Evolutionary conservation across 2,797 vertebrate genomes (phyloP).

Genomic region (Pangasius djambal): DNA sequence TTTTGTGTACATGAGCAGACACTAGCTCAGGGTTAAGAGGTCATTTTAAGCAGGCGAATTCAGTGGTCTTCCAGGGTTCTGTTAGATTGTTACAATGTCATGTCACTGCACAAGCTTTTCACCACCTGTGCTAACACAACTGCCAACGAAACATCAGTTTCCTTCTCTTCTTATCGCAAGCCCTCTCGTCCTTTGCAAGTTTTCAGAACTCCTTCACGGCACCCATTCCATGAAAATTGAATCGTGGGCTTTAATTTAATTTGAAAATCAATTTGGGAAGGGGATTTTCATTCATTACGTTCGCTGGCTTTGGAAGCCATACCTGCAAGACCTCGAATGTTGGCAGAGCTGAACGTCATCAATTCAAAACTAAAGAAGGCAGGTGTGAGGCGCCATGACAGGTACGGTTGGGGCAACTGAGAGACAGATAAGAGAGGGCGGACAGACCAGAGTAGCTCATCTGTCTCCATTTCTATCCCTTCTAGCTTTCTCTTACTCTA

Average conservation of each 20-base stretch:
- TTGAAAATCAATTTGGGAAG: conserved; percentile 79
- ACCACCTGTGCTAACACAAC: conserved; percentile 75
- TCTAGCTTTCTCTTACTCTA: conserved; percentile 49
- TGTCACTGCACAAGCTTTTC: conserved; percentile 53
- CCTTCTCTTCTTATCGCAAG: conserved; percentile 67
- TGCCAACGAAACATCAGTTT: conserved; percentile 68
- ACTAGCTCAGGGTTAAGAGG: background rate
- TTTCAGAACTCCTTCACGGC: conserved; percentile 72
- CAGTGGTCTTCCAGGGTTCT: background rate
- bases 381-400: conserved; percentile 67
- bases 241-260: conserved; percentile 76
- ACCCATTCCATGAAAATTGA: conserved; percentile 74
- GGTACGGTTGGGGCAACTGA: conserved; percentile 50
- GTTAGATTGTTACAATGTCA: background rate
- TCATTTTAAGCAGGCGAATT: background rate
- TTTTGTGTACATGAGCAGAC: background rate
- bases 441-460: conserved; percentile 41
- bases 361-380: conserved; percentile 72
- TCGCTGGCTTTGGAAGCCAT: conserved; percentile 70
- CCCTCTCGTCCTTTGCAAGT: conserved; percentile 67
- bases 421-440: conserved; percentile 52
- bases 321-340: conserved; percentile 76
- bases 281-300: conserved; percentile 79
- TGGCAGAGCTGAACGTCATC: conserved; percentile 68
- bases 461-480: conserved; percentile 14